Evolutionary conservation across 2,888 invertebrate species (phyloP).

Genomic region (Drosophila ezoana): DNA sequence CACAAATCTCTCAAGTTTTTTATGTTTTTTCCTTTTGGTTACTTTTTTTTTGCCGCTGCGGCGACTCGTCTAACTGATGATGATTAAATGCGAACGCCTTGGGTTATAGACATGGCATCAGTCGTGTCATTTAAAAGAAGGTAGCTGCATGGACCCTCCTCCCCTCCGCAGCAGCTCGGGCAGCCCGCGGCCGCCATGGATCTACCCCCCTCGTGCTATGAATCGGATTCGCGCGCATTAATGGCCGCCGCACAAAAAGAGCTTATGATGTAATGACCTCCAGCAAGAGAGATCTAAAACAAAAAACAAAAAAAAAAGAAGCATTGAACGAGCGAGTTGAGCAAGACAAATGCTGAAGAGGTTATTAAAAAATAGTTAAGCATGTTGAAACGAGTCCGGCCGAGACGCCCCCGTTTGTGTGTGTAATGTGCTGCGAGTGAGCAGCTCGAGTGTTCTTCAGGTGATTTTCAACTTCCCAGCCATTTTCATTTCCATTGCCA

Average conservation of each 20-base stretch:
- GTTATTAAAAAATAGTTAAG: conserved; percentile 79
- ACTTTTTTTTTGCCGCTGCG: conserved; percentile 42
- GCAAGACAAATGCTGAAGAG: conserved; percentile 78
- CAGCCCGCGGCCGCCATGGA: conserved; percentile 21
- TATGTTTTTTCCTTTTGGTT: conserved; percentile 33
- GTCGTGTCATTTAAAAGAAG: conserved; percentile 81
- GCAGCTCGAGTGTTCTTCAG: conserved; percentile 20
- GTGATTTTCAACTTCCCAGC: conserved; percentile 31
- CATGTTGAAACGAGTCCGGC: conserved; percentile 13
- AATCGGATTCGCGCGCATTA: conserved; percentile 76
- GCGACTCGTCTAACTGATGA: conserved; percentile 79
- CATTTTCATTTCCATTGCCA: conserved; percentile 58
- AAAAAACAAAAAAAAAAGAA: conserved; percentile 11
- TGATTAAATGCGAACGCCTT: conserved; percentile 83
- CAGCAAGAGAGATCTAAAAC: conserved; percentile 31
- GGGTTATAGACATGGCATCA: conserved; percentile 82
- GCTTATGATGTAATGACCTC: conserved; percentile 80
- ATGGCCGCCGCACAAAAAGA: conserved; percentile 71
- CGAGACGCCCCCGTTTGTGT: conserved; percentile 32
- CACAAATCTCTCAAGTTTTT: conserved; percentile 73
- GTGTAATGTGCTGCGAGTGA: conserved; percentile 5
- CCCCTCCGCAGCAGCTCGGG: neutral
- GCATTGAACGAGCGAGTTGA: conserved; percentile 61
- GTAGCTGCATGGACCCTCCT: conserved; percentile 55
- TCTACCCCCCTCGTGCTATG: conserved; percentile 46